phyloP scores from a whole-genome alignment of 2,113 vertebrate genomes.

The Micromys minutus region DNA sequence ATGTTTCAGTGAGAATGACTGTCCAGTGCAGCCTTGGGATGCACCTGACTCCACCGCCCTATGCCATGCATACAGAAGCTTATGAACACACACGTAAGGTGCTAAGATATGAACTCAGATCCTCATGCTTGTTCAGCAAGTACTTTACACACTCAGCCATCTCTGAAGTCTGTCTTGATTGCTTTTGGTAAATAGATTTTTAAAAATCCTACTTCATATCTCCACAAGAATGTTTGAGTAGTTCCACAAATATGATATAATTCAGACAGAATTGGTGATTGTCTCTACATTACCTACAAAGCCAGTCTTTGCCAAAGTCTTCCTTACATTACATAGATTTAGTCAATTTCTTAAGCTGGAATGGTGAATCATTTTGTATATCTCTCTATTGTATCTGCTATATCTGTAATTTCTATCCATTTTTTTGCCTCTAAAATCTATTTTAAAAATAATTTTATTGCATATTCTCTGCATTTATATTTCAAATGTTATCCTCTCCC shows the following conservation, averaged over 20 bases:
- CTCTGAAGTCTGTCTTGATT: neutral
- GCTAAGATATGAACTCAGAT: neutral
- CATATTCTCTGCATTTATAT: no score
- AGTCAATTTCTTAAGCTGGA: constrained; percentile 4
- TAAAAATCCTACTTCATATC: neutral
- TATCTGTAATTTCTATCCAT: neutral
- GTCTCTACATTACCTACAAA: neutral
- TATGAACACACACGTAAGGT: neutral
- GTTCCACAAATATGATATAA: neutral
- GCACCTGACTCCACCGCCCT: no score
- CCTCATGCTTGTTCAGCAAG: neutral
- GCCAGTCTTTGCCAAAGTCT: neutral
- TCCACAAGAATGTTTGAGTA: neutral
- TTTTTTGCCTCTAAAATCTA: constrained; percentile 40
- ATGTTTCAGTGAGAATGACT: neutral
- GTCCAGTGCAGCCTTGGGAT: no score
- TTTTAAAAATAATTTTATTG: no score
- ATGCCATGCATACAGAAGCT: neutral
- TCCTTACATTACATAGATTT: neutral
- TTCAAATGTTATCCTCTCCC: no score
- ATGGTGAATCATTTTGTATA: neutral
- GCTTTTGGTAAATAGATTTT: neutral
- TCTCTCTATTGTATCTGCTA: neutral
- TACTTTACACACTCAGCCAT: neutral
- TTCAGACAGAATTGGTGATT: neutral